Base-by-base conservation (phyloP, 2,113 vertebrate genomes). In the Rynchops niger region DNA sequence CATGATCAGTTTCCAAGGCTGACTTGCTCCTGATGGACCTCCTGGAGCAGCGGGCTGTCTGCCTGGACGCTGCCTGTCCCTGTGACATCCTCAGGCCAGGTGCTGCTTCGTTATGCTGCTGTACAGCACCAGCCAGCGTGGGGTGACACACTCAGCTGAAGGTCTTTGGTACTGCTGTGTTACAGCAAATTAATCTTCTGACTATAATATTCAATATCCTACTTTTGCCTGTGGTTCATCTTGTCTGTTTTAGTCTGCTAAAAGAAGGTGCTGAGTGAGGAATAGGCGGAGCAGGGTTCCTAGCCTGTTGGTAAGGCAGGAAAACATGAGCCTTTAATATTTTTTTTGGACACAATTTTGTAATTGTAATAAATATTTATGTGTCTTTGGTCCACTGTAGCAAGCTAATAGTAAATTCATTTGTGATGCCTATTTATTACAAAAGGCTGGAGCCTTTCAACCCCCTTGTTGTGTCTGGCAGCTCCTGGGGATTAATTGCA, bases 391-490 rank as follows among this genome's bases (percentile, higher is more conserved):
- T 86, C 36, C n/a, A 52, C 81, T 56, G 34, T 69, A 82, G 89
- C 90, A 96, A 74, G 53, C 52, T 82, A 78, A 90, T 53, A 92
- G 70, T 94, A 77, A 85, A 95, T 94, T 88, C 22, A 70, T 86
- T 96, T 84, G 61, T 71, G 47, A 77, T 93, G 72, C 74, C 91
- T 97, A 74, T 96, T 96, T 94, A 81, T 96, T 92, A 71, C 49
- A 59, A 63, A 56, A 90, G 77, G 61, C 62, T 86, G 9, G n/a
- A 96, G 84, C 49, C 59, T 93, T 85, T 95, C 70, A 93, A 45
- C 42, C 67, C 45, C 56, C 62, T 96, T 90, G 79, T 95, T 97
- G 91, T 96, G 89, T 90, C 97, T 97, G 97, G 92, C 83, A 96
- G 5, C 94, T 96, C 53, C 58, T 2, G 3, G 65, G 38, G 86